These are phyloP conservation scores for Anisognathus igniventris DNA, from an alignment of 2,797 vertebrate species.

Conservation along the genomic window DNA sequence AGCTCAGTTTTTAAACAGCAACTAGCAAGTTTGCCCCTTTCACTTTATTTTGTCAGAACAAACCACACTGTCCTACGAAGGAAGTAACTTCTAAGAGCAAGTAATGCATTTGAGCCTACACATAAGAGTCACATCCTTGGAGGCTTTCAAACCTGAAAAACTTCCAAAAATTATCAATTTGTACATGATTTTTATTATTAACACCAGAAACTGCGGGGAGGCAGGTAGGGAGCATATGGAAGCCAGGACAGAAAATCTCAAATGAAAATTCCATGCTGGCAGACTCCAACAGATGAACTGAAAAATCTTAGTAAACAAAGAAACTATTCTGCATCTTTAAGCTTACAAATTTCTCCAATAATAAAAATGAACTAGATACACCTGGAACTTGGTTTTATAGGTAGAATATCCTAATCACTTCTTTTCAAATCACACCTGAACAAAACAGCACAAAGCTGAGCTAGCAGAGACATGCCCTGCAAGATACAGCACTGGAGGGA, in stretches of 20 bases:
- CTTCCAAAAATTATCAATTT: not conserved
- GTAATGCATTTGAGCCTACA: not conserved
- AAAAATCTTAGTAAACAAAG: not conserved
- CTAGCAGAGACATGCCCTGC: not conserved
- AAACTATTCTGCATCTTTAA: not conserved
- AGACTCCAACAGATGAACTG: not conserved
- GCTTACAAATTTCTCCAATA: not conserved
- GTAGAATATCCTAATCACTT: not conserved
- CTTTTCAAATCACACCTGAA: not conserved
- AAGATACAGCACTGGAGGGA: not conserved
- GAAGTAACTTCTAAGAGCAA: not conserved
- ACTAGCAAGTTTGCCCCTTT: not conserved
- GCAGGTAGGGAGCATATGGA: rapidly evolving
- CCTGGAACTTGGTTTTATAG: not conserved
- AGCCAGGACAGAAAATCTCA: not conserved
- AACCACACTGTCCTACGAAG: not conserved
- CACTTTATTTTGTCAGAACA: not conserved
- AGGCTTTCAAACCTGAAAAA: not conserved
- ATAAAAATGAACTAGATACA: not conserved
- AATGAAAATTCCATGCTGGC: not conserved
- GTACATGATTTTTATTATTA: not conserved
- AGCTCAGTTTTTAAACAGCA: not conserved
- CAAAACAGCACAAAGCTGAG: not conserved
- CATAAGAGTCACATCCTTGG: not conserved
- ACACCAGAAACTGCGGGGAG: not conserved